phyloP scores from a whole-genome alignment of 2,888 invertebrate genomes.

The Alloplasta piceator region DNA sequence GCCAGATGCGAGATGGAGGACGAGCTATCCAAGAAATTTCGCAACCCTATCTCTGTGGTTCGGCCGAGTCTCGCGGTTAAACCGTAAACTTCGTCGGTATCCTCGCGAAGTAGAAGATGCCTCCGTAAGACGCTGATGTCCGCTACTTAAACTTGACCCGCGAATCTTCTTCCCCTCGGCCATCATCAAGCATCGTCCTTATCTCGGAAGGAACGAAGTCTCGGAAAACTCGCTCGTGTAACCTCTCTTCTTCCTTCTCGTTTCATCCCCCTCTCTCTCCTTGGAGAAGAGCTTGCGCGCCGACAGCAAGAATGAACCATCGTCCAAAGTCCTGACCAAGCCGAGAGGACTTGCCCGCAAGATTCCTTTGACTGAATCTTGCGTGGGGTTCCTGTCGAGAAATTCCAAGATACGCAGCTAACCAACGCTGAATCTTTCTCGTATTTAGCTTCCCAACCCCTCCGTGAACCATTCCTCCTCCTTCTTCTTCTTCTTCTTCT shows the following conservation, averaged over 20 bases:
- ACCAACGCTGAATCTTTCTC: conserved; percentile 13
- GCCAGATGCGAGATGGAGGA: background rate
- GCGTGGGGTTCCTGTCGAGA: conserved; percentile 20
- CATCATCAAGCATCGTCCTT: conserved; percentile 39
- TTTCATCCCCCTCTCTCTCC: background rate
- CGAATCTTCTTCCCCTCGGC: conserved; percentile 4
- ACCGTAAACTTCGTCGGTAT: conserved; percentile 76
- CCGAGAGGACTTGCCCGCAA: conserved; percentile 24
- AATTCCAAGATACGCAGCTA: conserved; percentile 53
- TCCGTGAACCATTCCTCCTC: background rate
- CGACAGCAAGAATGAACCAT: conserved; percentile 54
- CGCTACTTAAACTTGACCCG: conserved; percentile 80
- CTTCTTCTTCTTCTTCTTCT: conserved; percentile 22
- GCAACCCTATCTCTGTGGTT: conserved; percentile 46
- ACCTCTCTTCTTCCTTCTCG: conserved; percentile 10
- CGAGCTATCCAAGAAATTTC: conserved; percentile 53
- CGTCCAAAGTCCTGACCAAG: conserved; percentile 49
- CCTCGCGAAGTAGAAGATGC: conserved; percentile 63
- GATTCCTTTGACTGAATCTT: conserved; percentile 65
- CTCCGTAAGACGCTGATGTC: conserved; percentile 73
- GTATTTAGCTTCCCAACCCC: conserved; percentile 7
- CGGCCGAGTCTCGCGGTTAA: conserved; percentile 72
- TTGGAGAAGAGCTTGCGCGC: background rate
- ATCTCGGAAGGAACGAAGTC: conserved; percentile 29
- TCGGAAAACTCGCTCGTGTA: conserved; percentile 24